These are phyloP conservation scores for Quadroppia sp. DNA, from an alignment of 2,888 invertebrate species.

Conservation along the genomic window DNA sequence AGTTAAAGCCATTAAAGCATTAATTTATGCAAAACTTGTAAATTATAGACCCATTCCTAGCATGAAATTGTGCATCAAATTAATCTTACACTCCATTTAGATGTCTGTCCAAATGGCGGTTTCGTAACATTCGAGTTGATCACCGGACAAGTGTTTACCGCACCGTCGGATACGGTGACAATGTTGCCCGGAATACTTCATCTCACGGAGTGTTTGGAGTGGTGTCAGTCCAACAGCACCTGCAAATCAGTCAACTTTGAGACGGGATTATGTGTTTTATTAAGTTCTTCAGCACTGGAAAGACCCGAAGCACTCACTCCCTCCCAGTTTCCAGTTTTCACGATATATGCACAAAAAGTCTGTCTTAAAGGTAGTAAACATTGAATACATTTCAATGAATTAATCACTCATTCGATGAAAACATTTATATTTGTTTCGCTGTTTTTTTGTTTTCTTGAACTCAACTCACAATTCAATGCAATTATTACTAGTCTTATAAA, in stretches of 20 bases:
- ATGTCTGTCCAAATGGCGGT: slow-evolving; percentile 32
- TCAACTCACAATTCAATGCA: no score
- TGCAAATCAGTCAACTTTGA: slow-evolving; percentile 91
- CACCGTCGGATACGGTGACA: slow-evolving; percentile 80
- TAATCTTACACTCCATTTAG: not conserved
- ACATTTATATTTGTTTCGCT: not conserved
- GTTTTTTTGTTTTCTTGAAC: no score
- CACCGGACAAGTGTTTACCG: slow-evolving; percentile 87
- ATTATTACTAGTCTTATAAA: no score
- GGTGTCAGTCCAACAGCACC: slow-evolving; percentile 81
- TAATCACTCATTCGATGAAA: not conserved
- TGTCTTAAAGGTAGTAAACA: slow-evolving; percentile 63
- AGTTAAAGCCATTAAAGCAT: not conserved
- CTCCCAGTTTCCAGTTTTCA: slow-evolving; percentile 92
- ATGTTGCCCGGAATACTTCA: slow-evolving; percentile 75
- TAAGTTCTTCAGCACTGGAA: slow-evolving; percentile 76
- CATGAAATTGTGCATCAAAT: not conserved
- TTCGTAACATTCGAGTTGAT: slow-evolving; percentile 69
- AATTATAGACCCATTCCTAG: not conserved
- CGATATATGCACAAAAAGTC: slow-evolving; percentile 91
- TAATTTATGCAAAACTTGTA: not conserved
- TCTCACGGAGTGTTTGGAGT: slow-evolving; percentile 88
- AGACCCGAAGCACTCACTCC: slow-evolving; percentile 75
- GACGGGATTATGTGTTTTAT: slow-evolving; percentile 86
- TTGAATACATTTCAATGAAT: not conserved